Evolutionary conservation across 2,888 invertebrate species (phyloP).

Genomic region (Metellina segmentata): DNA sequence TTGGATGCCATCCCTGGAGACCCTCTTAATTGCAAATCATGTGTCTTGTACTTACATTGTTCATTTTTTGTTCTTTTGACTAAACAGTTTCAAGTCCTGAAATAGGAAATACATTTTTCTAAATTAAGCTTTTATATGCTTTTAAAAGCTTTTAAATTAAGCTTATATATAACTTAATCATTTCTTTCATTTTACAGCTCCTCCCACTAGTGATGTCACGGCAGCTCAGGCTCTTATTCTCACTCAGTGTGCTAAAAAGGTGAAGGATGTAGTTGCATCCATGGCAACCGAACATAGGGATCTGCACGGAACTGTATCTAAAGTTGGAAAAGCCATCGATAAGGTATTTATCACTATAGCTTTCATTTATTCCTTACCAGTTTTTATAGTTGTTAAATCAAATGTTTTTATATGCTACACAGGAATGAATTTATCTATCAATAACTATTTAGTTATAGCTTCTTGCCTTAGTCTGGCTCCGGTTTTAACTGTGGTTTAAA

Average conservation of each 20-base stretch:
- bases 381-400: not conserved
- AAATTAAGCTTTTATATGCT: not conserved
- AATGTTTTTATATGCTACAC: not conserved
- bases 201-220: conserved; percentile 83
- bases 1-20: too few relatives aligned
- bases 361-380: not conserved
- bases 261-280: conserved; percentile 86
- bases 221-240: conserved; percentile 87
- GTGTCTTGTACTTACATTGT: too few relatives aligned
- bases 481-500: too few relatives aligned
- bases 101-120: not conserved
- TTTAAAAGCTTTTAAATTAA: not conserved
- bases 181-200: conserved; percentile 24
- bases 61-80: too few relatives aligned
- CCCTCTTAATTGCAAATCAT: too few relatives aligned
- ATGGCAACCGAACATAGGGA: conserved; percentile 92
- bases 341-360: conserved; percentile 82
- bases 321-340: conserved; percentile 98
- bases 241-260: conserved; percentile 84
- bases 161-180: not conserved
- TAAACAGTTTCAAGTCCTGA: too few relatives aligned
- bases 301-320: conserved; percentile 90
- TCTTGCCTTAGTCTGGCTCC: too few relatives aligned
- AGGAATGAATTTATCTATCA: not conserved
- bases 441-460: not conserved